phyloP scores from a whole-genome alignment of 2,113 vertebrate species.

The Channa argus region DNA sequence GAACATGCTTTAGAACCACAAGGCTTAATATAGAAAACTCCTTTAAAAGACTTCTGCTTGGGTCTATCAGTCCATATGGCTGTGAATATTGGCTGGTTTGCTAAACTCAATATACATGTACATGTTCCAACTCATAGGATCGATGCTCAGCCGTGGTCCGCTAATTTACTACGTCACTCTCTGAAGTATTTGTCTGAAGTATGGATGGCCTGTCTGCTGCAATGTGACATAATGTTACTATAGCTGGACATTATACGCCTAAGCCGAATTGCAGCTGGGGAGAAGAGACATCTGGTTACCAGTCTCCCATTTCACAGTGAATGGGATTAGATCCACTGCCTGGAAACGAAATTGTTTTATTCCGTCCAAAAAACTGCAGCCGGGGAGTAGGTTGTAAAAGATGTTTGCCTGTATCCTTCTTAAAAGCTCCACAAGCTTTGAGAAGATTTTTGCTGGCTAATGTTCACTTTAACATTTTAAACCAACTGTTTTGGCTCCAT shows the following conservation, averaged over 20 bases:
- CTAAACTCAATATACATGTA: slow-evolving; percentile 34
- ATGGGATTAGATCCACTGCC: slow-evolving; percentile 56
- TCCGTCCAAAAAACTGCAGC: slow-evolving; percentile 36
- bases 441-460: slow-evolving; percentile 23
- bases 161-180: slow-evolving; percentile 45
- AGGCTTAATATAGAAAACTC: too few relatives aligned
- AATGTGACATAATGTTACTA: slow-evolving; percentile 49
- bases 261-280: slow-evolving; percentile 60
- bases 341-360: slow-evolving; percentile 50
- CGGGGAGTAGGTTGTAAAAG: slow-evolving; percentile 21
- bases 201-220: slow-evolving; percentile 32
- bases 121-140: slow-evolving; percentile 45
- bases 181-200: slow-evolving; percentile 20
- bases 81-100: slow-evolving; percentile 10
- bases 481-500: slow-evolving; percentile 28
- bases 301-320: slow-evolving; percentile 48
- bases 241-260: slow-evolving; percentile 56
- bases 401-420: slow-evolving; percentile 40
- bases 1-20: slow-evolving; percentile 7
- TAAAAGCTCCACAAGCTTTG: slow-evolving; percentile 45
- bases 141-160: slow-evolving; percentile 38
- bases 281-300: slow-evolving; percentile 64
- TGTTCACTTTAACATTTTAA: slow-evolving; percentile 10
- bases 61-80: slow-evolving; percentile 13
- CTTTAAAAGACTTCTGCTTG: too few relatives aligned